Percentiles rank a stretch among this genome's conserved stretches.
Evolutionary conservation across 1,140 invertebrate genomes (phyloP).

Genomic region (Brachionus calyciflorus): DNA sequence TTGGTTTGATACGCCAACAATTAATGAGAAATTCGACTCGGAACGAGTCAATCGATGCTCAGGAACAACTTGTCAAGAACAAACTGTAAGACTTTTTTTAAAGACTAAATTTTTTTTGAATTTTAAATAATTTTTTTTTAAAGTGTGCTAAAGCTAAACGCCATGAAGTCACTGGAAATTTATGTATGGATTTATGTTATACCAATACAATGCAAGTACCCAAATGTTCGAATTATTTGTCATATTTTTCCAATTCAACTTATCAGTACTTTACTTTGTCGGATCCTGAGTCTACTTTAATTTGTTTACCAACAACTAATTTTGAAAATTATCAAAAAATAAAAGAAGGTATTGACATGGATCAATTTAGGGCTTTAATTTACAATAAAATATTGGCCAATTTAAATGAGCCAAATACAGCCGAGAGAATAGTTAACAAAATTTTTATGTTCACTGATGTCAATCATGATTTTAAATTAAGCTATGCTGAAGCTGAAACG

Average conservation of each 20-base stretch:
- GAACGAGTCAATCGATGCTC: background rate
- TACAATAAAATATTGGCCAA: background rate
- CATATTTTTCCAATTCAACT: constrained; percentile 2
- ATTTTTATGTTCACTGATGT: constrained; percentile 23
- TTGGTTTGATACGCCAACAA: background rate
- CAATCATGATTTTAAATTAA: constrained; percentile 12
- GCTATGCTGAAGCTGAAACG: constrained; percentile 1
- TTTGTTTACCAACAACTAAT: background rate
- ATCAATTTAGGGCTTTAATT: background rate
- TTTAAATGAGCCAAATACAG: constrained; percentile 7
- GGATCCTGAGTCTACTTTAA: background rate
- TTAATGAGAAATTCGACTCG: background rate
- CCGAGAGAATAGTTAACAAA: background rate
- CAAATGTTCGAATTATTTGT: constrained; percentile 24
- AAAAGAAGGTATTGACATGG: background rate
- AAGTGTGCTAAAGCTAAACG: constrained; percentile 1
- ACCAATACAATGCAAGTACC: background rate
- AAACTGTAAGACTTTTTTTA: background rate
- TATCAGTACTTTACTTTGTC: background rate
- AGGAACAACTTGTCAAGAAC: background rate
- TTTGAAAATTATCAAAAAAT: background rate
- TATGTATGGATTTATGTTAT: constrained; percentile 22
- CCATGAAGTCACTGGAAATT: background rate
- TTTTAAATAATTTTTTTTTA: background rate
- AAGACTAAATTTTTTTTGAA: background rate